Conservation (phyloP, 2,888 invertebrate genomes). For the Thera obeliscata region DNA sequence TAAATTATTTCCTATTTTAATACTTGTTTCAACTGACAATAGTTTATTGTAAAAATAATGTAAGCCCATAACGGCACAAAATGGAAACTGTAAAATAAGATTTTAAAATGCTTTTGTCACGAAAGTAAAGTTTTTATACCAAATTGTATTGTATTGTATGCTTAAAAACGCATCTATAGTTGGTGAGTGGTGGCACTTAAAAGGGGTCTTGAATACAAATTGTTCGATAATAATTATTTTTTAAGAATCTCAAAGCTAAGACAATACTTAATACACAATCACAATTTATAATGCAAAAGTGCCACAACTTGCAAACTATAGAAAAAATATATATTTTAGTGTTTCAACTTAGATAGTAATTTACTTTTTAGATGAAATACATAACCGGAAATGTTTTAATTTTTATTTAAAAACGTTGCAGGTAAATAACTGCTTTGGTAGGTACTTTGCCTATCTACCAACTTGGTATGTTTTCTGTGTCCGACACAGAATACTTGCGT, state of each 20-base stretch:
- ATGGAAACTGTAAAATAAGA: slow-evolving; percentile 35
- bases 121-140: slow-evolving; percentile 43
- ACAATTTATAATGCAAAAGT: slow-evolving; percentile 3
- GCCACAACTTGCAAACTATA: slow-evolving; percentile 15
- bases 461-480: neutral
- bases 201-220: slow-evolving; percentile 11
- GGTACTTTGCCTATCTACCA: neutral
- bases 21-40: slow-evolving; percentile 58
- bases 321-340: slow-evolving; percentile 22
- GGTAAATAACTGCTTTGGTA: neutral
- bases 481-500: neutral
- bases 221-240: slow-evolving; percentile 19
- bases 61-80: slow-evolving; percentile 42
- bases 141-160: slow-evolving; percentile 35
- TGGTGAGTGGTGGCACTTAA: slow-evolving; percentile 16
- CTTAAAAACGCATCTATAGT: slow-evolving; percentile 22
- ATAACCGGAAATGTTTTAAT: slow-evolving; percentile 2
- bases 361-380: slow-evolving; percentile 30
- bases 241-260: slow-evolving; percentile 19
- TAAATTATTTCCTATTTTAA: slow-evolving; percentile 40
- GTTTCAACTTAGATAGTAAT: slow-evolving; percentile 36
- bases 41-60: slow-evolving; percentile 49
- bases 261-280: slow-evolving; percentile 13
- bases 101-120: slow-evolving; percentile 42
- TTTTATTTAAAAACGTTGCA: neutral